These are phyloP conservation scores for Chanos chanos DNA, from an alignment of 2,797 vertebrate genomes.

Conservation along the genomic window DNA sequence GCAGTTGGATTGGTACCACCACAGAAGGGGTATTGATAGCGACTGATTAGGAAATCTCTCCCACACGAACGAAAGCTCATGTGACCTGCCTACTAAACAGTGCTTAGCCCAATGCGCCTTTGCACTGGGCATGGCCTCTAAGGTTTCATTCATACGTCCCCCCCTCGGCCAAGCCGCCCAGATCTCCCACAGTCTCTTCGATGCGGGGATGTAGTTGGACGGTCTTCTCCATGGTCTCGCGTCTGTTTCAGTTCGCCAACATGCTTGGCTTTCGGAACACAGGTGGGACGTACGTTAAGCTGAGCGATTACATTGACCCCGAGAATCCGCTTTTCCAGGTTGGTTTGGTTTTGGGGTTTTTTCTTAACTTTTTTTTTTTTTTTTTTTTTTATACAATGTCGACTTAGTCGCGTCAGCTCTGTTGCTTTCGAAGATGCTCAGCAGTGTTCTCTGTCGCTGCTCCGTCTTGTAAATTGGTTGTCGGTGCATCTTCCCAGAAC, in stretches of 20 bases:
- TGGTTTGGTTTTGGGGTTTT: conserved; percentile 35
- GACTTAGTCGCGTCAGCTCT: neutral
- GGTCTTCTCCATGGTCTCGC: conserved; percentile 66
- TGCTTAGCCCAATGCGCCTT: conserved; percentile 51
- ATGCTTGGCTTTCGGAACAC: conserved; percentile 78
- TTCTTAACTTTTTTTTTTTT: neutral
- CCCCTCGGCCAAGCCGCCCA: too few relatives aligned
- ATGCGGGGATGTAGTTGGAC: conserved; percentile 62
- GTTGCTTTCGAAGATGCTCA: too few relatives aligned
- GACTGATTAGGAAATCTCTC: conserved; percentile 56
- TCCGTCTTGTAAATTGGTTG: too few relatives aligned
- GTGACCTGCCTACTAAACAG: conserved; percentile 77
- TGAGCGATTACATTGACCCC: conserved; percentile 66
- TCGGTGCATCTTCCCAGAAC: too few relatives aligned
- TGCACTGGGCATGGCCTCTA: conserved; percentile 37
- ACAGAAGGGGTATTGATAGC: conserved; percentile 75
- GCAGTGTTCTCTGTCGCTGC: too few relatives aligned
- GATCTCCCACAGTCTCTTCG: neutral
- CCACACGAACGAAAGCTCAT: too few relatives aligned
- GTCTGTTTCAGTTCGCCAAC: conserved; percentile 70
- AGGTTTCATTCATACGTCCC: conserved; percentile 44
- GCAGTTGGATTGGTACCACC: conserved; percentile 60
- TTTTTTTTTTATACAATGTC: neutral
- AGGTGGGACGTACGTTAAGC: conserved; percentile 75
- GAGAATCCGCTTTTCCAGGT: conserved; percentile 75